These are phyloP conservation scores for Pseudorasbora parva DNA, from an alignment of 2,113 vertebrate genomes.

Conservation along the genomic window DNA sequence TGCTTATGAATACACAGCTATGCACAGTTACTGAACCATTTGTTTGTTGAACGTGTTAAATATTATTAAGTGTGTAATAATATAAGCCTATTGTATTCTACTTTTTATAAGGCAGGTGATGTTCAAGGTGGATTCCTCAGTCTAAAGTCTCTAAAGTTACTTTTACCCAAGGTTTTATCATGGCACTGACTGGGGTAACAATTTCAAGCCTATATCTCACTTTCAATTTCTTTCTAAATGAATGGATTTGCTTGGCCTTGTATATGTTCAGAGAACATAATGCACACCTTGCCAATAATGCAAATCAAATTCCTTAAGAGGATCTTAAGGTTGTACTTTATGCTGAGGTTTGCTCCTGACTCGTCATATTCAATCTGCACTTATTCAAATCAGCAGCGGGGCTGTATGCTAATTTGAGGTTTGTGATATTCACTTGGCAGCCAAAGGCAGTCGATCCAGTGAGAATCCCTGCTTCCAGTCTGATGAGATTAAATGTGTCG, in stretches of 20 bases:
- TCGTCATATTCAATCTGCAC: constrained; percentile 20
- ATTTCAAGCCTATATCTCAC: not conserved
- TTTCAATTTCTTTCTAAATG: not conserved
- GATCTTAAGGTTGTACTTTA: constrained; percentile 29
- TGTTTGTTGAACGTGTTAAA: not conserved
- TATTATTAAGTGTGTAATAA: not conserved
- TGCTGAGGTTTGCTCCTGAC: constrained; percentile 18
- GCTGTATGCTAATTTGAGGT: constrained; percentile 19
- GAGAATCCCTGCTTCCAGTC: not conserved
- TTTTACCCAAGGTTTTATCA: not conserved
- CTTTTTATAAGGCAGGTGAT: not conserved
- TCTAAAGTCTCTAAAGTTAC: too few species aligned
- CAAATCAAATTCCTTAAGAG: constrained; percentile 22
- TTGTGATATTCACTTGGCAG: constrained; percentile 29
- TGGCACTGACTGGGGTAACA: not conserved
- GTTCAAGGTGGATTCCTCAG: not conserved
- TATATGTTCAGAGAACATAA: constrained; percentile 4
- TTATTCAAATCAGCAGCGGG: not conserved
- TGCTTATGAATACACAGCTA: not conserved
- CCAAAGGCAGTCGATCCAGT: not conserved
- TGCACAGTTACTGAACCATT: not conserved
- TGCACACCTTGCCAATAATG: constrained; percentile 6
- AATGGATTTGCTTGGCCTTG: not conserved
- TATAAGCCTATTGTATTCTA: not conserved
- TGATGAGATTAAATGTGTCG: constrained; percentile 31